Evolutionary conservation across 2,113 vertebrate species (phyloP), one percentile per base, ranked within the genome.

Genomic region (Diadophis punctatus): DNA sequence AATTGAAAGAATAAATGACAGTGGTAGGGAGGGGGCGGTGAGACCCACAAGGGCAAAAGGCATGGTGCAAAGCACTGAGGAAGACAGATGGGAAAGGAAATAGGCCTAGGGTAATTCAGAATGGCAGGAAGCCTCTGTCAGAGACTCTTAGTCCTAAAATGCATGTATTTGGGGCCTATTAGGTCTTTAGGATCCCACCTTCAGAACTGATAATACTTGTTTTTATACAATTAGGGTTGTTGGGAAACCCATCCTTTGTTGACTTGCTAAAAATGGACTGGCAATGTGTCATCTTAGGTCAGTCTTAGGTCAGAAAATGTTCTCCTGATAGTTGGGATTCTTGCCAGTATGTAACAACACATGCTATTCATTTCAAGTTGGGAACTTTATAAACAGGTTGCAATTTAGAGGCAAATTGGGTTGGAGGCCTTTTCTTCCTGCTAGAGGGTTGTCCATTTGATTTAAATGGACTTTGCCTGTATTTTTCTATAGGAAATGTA

Each of bases 1-100:
- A 86, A 34, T 11, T 63, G 18, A 86, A 25, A 94, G 90, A 92
- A 92, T 85, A 90, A 93, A 87, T 43, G 87, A 86, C 87, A n/a
- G 20, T 52, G 88, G 18, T n/a, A 87, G 91, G 87, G 30, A 55
- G 43, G 34, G 39, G 60, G 34, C 2, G 74, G 86, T 86, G 52
- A 49, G 91, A 51, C 88, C 22, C 60, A 25, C 12, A 94, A 94
- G 80, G 56, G 16, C 4, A 18, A 18, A 18, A 74, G 68, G 25
- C 93, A 91, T 93, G 55, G 30, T 43, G 89, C 9, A 7, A 9
- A 49, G 46, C 39, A 55, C 92, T 52, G 48, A 94, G 63, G 51
- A 90, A 93, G 68, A 91, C 90, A 92, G 86, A 93, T 91, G 88
- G 93, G 49, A 86, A 95, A 93, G 87, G 87, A 88, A 94, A 86